Evolutionary conservation across 1,140 invertebrate species (phyloP).

Genomic region (Eciton burchellii): DNA sequence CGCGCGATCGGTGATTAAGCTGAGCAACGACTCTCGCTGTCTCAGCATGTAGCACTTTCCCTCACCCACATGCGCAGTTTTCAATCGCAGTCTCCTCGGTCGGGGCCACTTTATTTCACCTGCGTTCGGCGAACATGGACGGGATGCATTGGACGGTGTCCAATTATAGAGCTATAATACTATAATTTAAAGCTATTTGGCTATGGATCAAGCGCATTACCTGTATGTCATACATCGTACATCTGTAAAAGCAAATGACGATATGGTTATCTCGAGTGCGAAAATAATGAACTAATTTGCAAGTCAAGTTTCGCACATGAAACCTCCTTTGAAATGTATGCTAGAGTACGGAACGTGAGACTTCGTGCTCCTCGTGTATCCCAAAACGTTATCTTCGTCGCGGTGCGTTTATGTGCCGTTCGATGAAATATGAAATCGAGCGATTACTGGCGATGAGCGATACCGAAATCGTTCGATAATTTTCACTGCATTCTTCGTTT

Average conservation of each 20-base stretch:
- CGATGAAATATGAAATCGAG: neutral
- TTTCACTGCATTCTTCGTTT: neutral
- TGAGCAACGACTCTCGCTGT: slow-evolving; percentile 65
- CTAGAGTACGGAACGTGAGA: neutral
- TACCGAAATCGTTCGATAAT: neutral
- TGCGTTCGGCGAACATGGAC: slow-evolving; percentile 70
- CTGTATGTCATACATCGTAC: no score
- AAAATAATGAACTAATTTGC: slow-evolving; percentile 57
- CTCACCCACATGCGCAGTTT: slow-evolving; percentile 12
- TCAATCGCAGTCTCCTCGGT: neutral
- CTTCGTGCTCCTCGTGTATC: neutral
- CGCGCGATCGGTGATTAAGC: slow-evolving; percentile 64
- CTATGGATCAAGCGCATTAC: slow-evolving; percentile 46
- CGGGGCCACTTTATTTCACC: slow-evolving; percentile 67
- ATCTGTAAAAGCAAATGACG: neutral
- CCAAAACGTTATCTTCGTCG: neutral
- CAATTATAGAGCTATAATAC: slow-evolving; percentile 66
- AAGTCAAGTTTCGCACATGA: slow-evolving; percentile 22
- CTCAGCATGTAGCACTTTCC: slow-evolving; percentile 34
- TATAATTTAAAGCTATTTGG: no score
- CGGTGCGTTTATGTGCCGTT: neutral
- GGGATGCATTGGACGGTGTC: slow-evolving; percentile 73
- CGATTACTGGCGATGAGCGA: neutral
- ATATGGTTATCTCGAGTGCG: slow-evolving; percentile 34
- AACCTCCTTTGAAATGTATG: slow-evolving; percentile 1